Percentiles rank a stretch among this genome's conserved stretches.
phyloP scores from a whole-genome alignment of 2,888 invertebrate genomes.

The Meliscaeva auricollis region DNA sequence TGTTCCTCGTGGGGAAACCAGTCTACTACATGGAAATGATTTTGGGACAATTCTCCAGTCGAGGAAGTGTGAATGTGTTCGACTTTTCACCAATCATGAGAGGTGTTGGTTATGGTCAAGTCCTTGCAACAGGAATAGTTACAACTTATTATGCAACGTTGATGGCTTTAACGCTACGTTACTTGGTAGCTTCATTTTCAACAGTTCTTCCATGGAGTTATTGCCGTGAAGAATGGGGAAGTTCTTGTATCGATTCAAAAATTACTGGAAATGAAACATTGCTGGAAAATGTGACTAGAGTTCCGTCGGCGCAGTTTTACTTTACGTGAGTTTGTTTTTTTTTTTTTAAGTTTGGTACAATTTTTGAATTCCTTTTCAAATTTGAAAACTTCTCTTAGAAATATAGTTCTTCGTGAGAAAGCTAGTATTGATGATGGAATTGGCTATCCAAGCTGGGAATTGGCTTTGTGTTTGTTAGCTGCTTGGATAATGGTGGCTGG shows the following conservation, averaged over 20 bases:
- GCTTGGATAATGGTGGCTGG: conserved; percentile 86
- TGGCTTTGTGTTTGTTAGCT: conserved; percentile 85
- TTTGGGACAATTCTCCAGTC: conserved; percentile 89
- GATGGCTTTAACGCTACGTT: conserved; percentile 88
- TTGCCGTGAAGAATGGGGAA: conserved; percentile 41
- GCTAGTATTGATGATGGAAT: conserved; percentile 85
- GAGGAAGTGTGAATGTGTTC: conserved; percentile 88
- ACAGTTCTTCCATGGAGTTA: conserved; percentile 78
- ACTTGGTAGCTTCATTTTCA: conserved; percentile 87
- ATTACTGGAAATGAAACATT: conserved; percentile 45
- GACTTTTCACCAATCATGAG: conserved; percentile 88
- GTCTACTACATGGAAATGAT: conserved; percentile 90
- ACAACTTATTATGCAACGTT: conserved; percentile 88
- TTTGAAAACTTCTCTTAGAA: conserved; percentile 80
- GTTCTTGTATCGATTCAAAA: conserved; percentile 50
- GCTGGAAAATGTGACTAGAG: conserved; percentile 71
- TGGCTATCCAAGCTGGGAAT: conserved; percentile 85
- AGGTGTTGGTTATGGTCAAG: conserved; percentile 87
- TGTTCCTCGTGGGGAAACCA: conserved; percentile 88
- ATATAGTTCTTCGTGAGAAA: conserved; percentile 85
- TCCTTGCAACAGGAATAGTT: conserved; percentile 85
- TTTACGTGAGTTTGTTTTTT: conserved; percentile 82
- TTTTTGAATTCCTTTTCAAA: conserved; percentile 9
- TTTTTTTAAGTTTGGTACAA: background rate
- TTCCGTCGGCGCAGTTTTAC: conserved; percentile 83